phyloP scores from a whole-genome alignment of 2,113 vertebrate species.

The Casuarius casuarius region DNA sequence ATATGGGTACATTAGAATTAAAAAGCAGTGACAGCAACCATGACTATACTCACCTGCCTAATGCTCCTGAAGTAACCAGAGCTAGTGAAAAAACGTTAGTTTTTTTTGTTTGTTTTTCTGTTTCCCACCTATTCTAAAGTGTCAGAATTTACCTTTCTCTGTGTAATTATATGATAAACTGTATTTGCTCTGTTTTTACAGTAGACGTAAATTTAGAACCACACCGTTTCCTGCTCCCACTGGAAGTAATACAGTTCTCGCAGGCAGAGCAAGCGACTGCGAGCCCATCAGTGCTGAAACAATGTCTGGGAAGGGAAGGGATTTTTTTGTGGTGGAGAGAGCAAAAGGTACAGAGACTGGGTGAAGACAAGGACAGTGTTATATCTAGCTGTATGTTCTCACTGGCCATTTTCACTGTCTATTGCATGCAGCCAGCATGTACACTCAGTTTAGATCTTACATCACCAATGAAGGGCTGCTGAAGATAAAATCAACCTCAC shows the following conservation, averaged over 20 bases:
- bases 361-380: background rate
- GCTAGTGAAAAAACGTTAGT: background rate
- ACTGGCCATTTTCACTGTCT: background rate
- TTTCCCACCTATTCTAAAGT: background rate
- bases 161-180: background rate
- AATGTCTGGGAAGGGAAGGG: background rate
- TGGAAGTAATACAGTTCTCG: background rate
- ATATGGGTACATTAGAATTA: background rate
- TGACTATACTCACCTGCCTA: background rate
- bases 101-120: background rate
- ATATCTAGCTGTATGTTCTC: background rate
- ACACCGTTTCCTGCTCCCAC: background rate
- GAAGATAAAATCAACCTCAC: background rate
- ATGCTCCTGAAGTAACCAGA: background rate
- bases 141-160: background rate
- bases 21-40: background rate
- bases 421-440: background rate
- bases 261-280: background rate
- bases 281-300: background rate
- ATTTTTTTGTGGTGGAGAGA: background rate
- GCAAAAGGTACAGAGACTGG: background rate
- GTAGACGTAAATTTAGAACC: background rate
- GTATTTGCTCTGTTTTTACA: background rate
- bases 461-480: background rate
- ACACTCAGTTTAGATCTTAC: background rate